Conservation (phyloP, 1,140 invertebrate genomes). For the Brachionus rubens region DNA sequence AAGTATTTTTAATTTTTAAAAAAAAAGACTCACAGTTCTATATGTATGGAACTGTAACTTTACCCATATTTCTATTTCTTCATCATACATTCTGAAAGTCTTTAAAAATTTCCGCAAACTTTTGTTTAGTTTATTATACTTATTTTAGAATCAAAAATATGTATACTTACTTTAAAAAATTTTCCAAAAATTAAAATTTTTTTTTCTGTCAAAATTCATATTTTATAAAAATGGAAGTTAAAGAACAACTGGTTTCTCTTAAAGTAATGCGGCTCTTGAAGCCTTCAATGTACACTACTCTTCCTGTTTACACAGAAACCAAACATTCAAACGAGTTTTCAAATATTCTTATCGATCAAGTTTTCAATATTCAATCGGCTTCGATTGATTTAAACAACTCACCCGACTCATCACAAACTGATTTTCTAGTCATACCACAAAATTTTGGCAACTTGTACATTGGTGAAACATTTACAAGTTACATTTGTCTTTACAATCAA, state of each 20-base stretch:
- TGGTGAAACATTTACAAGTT: conserved; percentile 34
- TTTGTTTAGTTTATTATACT: no score
- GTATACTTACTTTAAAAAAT: no score
- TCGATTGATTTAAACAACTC: background rate
- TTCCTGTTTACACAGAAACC: background rate
- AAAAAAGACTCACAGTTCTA: no score
- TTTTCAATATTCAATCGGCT: background rate
- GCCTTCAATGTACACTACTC: conserved; percentile 7
- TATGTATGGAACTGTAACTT: no score
- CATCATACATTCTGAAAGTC: no score
- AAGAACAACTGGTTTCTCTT: background rate
- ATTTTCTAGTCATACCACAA: conserved; percentile 33
- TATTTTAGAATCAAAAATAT: no score
- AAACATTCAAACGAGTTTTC: background rate
- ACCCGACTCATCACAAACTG: background rate
- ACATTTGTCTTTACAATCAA: conserved; percentile 41
- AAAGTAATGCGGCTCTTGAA: conserved; percentile 28
- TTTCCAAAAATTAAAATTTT: no score
- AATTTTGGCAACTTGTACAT: conserved; percentile 35
- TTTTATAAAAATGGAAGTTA: conserved; percentile 24
- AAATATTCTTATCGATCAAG: background rate
- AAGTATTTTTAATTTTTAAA: no score
- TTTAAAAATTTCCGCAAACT: no score
- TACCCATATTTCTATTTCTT: no score
- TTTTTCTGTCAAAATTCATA: no score